Evolutionary conservation across 2,888 invertebrate genomes (phyloP), one percentile per base, ranked within the genome.

Genomic region (Mellilla xanthometata): DNA sequence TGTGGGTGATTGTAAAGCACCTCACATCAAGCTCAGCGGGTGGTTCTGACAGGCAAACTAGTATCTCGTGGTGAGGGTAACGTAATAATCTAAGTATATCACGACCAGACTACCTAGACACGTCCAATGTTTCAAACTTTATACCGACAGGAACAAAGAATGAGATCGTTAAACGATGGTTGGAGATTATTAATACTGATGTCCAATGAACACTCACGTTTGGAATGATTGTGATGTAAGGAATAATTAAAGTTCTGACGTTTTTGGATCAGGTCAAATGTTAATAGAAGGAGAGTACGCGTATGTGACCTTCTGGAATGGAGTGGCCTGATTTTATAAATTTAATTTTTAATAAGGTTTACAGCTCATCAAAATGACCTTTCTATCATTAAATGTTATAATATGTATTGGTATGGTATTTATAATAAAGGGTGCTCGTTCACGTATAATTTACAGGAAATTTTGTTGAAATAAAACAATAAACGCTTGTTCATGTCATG

Each of bases 1-100:
- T 62, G 75, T 60, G 68, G 76, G 61, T 59, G 68, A 66, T 60
- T 71, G 72, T 82, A 78, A 72, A 61, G 69, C 73, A 74, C 85
- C 86, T 80, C 86, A 83, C 87, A 85, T 87, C 66, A 76, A 72
- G 77, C 88, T 54, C 88, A 84, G 86, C 88, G 83, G 88, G 88
- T 76, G 85, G 80, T 67, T 79, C 67, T 66, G 73, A 76, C 78
- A 77, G 81, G 82, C 74, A 75, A 84, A 83, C 87, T 81, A 85
- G 87, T 77, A 76, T 79, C 77, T 80, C 71, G 75, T 72, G 68
- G 69, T 60, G 76, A 76, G 74, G 76, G 75, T 84, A 86, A 87
- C 84, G 76, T 83, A 80, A 84, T 84, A 87, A 86, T 87, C 83
- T 73, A 70, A 76, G 70, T 68, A 74, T 72, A 72, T 65, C 61